Conservation (phyloP, 1,140 invertebrate genomes). For the Diplogasteroides magnus region DNA sequence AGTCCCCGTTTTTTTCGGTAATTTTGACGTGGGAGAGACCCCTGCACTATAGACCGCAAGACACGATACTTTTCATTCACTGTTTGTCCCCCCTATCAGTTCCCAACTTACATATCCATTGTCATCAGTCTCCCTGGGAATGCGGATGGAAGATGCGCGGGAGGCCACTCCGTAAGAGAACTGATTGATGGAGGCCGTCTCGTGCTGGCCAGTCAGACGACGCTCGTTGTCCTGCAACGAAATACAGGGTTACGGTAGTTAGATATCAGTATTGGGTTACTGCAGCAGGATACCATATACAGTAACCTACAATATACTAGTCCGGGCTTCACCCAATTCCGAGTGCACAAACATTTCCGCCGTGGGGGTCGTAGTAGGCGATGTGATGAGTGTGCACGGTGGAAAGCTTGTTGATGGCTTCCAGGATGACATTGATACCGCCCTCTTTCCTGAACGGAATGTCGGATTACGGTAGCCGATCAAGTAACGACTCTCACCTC, state of each 20-base stretch:
- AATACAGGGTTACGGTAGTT: no score
- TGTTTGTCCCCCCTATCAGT: neutral
- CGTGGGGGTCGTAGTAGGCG: slow-evolving; percentile 76
- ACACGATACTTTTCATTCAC: neutral
- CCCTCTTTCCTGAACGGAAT: neutral
- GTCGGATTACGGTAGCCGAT: neutral
- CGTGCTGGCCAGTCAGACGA: slow-evolving; percentile 76
- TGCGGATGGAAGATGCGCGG: slow-evolving; percentile 70
- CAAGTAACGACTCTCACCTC: slow-evolving; percentile 70
- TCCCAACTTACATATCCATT: slow-evolving; percentile 61
- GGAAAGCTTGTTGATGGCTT: slow-evolving; percentile 68
- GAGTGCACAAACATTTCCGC: slow-evolving; percentile 61
- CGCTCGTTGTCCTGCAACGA: no score
- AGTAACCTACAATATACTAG: no score
- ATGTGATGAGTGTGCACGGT: slow-evolving; percentile 78
- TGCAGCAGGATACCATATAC: no score
- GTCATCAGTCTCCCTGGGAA: no score
- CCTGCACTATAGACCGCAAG: no score
- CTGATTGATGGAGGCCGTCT: no score
- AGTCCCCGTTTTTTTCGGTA: neutral
- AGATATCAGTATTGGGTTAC: no score
- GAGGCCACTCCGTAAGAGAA: slow-evolving; percentile 70
- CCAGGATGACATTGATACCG: slow-evolving; percentile 31
- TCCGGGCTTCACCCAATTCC: no score
- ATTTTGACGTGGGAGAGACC: no score